Evolutionary conservation across 2,113 vertebrate species (phyloP).

Genomic region (Rousettus leschenaultii): DNA sequence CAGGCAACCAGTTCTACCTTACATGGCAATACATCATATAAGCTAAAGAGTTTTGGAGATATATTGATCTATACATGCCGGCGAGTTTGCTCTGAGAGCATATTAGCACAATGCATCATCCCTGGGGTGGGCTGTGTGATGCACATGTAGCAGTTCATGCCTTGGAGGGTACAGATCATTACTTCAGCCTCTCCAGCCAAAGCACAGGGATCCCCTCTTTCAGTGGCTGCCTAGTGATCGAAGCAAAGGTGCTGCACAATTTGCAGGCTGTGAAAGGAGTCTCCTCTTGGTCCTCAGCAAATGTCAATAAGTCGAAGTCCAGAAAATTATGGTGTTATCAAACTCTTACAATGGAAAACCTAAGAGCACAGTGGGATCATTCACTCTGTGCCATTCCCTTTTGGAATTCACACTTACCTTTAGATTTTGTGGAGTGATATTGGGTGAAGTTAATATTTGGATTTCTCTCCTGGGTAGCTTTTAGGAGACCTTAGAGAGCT

Average conservation of each 20-base stretch:
- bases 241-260: background rate
- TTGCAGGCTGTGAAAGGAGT: background rate
- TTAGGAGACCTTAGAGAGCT: constrained; percentile 25
- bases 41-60: background rate
- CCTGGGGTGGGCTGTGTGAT: background rate
- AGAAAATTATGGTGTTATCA: background rate
- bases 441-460: constrained; percentile 47
- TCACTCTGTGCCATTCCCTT: background rate
- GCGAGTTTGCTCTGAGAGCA: background rate
- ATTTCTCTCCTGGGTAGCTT: constrained; percentile 26
- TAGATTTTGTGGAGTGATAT: constrained; percentile 33
- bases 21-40: background rate
- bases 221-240: background rate
- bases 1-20: constrained; percentile 12
- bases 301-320: background rate
- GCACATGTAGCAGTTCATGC: background rate
- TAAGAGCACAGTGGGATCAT: background rate
- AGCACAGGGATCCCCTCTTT: background rate
- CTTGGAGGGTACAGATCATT: background rate
- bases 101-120: background rate
- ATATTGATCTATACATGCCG: background rate
- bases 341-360: background rate
- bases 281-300: background rate
- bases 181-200: background rate
- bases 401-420: background rate